Conservation (phyloP, 2,113 vertebrate species). For the Semnornis frantzii region DNA sequence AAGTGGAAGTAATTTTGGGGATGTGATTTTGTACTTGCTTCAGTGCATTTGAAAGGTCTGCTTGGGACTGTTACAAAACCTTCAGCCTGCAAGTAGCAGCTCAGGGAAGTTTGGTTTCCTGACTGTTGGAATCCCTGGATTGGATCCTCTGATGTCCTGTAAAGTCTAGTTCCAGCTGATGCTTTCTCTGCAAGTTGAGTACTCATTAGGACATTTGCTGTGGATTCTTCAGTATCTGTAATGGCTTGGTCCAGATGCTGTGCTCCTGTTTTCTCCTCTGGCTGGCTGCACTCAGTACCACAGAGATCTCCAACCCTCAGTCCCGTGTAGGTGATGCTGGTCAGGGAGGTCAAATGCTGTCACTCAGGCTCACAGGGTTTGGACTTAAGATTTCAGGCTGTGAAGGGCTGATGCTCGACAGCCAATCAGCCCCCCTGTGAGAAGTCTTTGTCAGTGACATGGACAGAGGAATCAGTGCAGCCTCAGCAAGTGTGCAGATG, state of each 20-base stretch:
- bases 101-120: not conserved
- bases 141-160: not conserved
- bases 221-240: not conserved
- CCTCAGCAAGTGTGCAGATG: too few relatives aligned
- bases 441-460: too few relatives aligned
- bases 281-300: not conserved
- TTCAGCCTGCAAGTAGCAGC: not conserved
- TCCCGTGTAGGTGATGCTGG: not conserved
- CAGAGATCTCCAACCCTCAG: not conserved
- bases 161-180: not conserved
- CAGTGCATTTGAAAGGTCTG: not conserved
- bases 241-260: not conserved
- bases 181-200: not conserved
- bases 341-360: not conserved
- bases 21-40: slow-evolving; percentile 16
- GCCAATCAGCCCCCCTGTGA: too few relatives aligned
- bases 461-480: too few relatives aligned
- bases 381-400: not conserved
- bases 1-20: slow-evolving; percentile 34
- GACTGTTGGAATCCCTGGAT: not conserved
- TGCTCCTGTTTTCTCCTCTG: not conserved
- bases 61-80: not conserved
- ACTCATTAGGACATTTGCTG: not conserved
- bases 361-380: not conserved
- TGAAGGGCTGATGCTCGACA: not conserved